Conservation (phyloP, 2,888 invertebrate species). For the Andrena haemorrhoa region DNA sequence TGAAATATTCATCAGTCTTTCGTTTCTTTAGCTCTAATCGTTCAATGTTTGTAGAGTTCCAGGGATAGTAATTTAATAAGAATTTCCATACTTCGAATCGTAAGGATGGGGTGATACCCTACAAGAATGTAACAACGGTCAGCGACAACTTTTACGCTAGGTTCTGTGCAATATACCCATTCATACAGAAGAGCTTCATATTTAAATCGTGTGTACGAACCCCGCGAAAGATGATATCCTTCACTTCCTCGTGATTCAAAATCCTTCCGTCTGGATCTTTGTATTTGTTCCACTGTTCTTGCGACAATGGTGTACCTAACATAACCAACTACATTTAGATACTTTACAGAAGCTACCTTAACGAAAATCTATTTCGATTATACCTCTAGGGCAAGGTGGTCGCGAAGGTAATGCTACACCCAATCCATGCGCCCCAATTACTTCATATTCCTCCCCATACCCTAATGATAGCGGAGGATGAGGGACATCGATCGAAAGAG, state of each 20-base stretch:
- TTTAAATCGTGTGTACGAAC: constrained; percentile 86
- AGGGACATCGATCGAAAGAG: constrained; percentile 76
- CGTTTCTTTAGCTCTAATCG: constrained; percentile 89
- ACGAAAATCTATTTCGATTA: background rate
- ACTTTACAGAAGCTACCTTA: background rate
- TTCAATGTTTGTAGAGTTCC: constrained; percentile 92
- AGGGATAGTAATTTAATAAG: constrained; percentile 94
- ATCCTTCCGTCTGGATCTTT: constrained; percentile 93
- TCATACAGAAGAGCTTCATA: background rate
- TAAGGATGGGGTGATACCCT: constrained; percentile 93
- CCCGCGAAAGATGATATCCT: constrained; percentile 95
- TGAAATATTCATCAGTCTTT: constrained; percentile 94
- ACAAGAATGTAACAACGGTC: constrained; percentile 41
- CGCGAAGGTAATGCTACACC: constrained; percentile 89
- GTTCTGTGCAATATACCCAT: background rate
- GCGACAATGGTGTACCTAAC: constrained; percentile 90
- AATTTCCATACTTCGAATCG: constrained; percentile 97
- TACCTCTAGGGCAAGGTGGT: constrained; percentile 85
- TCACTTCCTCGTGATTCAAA: constrained; percentile 91
- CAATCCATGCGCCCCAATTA: constrained; percentile 87
- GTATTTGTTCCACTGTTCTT: constrained; percentile 93
- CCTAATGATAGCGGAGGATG: constrained; percentile 77
- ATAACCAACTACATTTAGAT: constrained; percentile 27
- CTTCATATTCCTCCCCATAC: constrained; percentile 90
- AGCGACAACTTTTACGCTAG: background rate